phyloP scores from a whole-genome alignment of 2,888 invertebrate genomes.

The Formica aserva region DNA sequence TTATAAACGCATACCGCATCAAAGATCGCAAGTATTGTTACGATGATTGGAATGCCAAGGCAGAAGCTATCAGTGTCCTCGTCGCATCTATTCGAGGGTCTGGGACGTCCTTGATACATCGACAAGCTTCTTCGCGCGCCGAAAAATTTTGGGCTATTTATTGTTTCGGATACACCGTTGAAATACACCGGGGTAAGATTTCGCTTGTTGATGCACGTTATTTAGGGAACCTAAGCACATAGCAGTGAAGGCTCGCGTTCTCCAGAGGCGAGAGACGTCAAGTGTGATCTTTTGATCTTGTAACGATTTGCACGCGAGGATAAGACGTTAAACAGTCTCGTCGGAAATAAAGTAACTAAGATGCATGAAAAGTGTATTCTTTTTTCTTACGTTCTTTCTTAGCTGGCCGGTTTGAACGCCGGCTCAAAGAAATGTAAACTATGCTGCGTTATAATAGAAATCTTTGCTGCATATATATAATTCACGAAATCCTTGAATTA shows the following conservation, averaged over 20 bases:
- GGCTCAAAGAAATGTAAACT: conserved; percentile 23
- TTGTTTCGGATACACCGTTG: conserved; percentile 16
- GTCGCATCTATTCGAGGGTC: conserved; percentile 8
- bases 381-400: conserved; percentile 3
- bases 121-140: background rate
- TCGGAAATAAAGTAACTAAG: conserved; percentile 27
- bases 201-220: conserved; percentile 45
- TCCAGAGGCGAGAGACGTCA: conserved; percentile 21
- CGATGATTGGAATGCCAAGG: background rate
- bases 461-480: conserved; percentile 3
- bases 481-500: background rate
- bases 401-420: background rate
- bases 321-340: conserved; percentile 35
- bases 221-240: conserved; percentile 46
- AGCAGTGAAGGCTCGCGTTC: conserved; percentile 23
- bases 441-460: conserved; percentile 29
- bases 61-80: background rate
- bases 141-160: conserved; percentile 45
- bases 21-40: conserved; percentile 8
- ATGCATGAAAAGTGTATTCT: conserved; percentile 36
- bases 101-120: conserved; percentile 43
- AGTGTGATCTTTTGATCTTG: conserved; percentile 43
- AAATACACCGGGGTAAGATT: conserved; percentile 42
- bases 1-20: background rate
- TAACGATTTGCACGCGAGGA: conserved; percentile 44